These are phyloP conservation scores for Clarias macrocephalus DNA, from an alignment of 2,113 vertebrate genomes.

Conservation along the genomic window DNA sequence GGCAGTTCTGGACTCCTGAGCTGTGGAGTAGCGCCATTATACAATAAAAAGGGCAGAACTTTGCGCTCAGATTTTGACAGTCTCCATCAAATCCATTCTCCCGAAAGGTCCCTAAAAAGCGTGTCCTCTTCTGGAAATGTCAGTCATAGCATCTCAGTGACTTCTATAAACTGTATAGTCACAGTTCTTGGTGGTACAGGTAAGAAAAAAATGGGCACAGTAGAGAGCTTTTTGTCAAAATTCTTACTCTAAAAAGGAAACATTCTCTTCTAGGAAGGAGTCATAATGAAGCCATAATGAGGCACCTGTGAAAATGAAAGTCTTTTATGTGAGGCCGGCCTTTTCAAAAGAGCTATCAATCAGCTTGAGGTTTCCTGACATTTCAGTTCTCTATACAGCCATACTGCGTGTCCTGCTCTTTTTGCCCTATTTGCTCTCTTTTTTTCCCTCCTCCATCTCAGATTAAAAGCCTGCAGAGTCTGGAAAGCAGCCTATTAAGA, in stretches of 20 bases:
- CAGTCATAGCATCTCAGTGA: conserved; percentile 50
- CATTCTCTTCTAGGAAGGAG: conserved; percentile 40
- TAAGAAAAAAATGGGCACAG: conserved; percentile 34
- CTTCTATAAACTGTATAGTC: conserved; percentile 50
- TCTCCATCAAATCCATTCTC: conserved; percentile 50
- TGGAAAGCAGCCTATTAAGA: conserved; percentile 41
- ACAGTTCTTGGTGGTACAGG: conserved; percentile 46
- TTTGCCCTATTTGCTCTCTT: conserved; percentile 46
- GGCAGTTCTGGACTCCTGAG: not conserved
- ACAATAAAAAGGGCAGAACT: not conserved
- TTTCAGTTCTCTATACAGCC: conserved; percentile 31
- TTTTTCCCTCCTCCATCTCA: conserved; percentile 12
- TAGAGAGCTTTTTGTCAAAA: conserved; percentile 47
- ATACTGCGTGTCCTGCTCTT: conserved; percentile 31
- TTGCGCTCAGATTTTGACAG: not conserved
- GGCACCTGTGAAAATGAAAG: conserved; percentile 39
- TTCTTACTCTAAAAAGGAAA: conserved; percentile 40
- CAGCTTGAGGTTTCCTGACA: conserved; percentile 49
- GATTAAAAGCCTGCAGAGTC: conserved; percentile 43
- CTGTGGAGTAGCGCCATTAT: not conserved
- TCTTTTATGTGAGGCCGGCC: conserved; percentile 46
- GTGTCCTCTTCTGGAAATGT: conserved; percentile 54
- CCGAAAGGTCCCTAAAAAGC: conserved; percentile 42
- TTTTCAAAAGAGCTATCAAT: conserved; percentile 49
- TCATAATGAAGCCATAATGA: conserved; percentile 48